Conservation (phyloP, 2,888 invertebrate genomes). For the Parelbella ahira region DNA sequence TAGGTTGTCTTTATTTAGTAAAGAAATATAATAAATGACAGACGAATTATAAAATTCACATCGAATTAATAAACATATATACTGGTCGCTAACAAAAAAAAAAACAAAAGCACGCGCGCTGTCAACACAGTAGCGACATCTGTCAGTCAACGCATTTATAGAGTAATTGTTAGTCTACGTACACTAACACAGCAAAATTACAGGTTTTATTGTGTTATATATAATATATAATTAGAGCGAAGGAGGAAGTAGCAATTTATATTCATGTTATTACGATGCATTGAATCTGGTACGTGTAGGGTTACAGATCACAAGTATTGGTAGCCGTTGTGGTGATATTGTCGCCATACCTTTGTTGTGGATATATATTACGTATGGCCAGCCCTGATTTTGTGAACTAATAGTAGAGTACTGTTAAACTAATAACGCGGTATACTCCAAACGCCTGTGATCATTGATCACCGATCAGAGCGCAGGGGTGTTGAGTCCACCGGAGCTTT, state of each 20-base stretch:
- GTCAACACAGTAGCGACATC: too few relatives aligned
- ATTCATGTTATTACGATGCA: slow-evolving; percentile 32
- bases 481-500: slow-evolving; percentile 52
- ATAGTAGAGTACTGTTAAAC: slow-evolving; percentile 11
- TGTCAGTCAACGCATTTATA: too few relatives aligned
- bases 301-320: slow-evolving; percentile 52
- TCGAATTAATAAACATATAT: too few relatives aligned
- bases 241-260: slow-evolving; percentile 51
- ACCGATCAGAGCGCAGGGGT: slow-evolving; percentile 58
- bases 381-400: slow-evolving; percentile 24
- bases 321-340: too few relatives aligned
- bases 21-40: too few relatives aligned
- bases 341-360: slow-evolving; percentile 53
- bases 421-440: slow-evolving; percentile 6
- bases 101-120: too few relatives aligned
- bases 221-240: slow-evolving; percentile 40
- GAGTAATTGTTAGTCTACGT: too few relatives aligned
- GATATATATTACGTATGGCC: slow-evolving; percentile 57
- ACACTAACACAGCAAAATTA: too few relatives aligned
- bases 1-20: too few relatives aligned
- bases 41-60: too few relatives aligned
- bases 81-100: too few relatives aligned
- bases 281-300: slow-evolving; percentile 48
- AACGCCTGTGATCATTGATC: slow-evolving; percentile 48
- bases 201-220: slow-evolving; percentile 2